Conservation (phyloP, 2,888 invertebrate species). For the Camponotus fellah region DNA sequence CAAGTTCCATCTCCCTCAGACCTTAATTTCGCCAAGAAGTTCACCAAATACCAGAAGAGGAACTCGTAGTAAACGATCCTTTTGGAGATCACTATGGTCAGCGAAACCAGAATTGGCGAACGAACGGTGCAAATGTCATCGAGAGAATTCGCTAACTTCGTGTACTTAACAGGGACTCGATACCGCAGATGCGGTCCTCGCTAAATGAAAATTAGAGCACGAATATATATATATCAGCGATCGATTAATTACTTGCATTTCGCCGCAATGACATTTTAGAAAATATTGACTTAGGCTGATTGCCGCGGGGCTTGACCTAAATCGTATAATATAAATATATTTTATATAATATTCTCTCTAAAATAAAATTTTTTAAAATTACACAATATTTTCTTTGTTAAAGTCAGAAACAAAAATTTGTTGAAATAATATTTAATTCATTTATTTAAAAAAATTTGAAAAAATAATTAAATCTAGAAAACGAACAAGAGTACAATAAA, state of each 20-base stretch:
- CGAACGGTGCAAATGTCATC: constrained; percentile 61
- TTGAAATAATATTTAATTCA: constrained; percentile 26
- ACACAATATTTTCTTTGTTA: neutral
- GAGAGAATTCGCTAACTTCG: constrained; percentile 46
- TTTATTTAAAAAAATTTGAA: constrained; percentile 7
- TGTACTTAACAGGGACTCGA: constrained; percentile 58
- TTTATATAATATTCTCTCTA: neutral
- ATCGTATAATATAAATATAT: constrained; percentile 4
- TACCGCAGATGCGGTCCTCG: constrained; percentile 42
- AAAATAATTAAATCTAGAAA: constrained; percentile 24
- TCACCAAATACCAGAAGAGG: constrained; percentile 53
- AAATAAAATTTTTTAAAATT: constrained; percentile 1
- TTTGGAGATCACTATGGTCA: constrained; percentile 68
- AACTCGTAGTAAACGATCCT: constrained; percentile 51
- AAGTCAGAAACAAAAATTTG: neutral
- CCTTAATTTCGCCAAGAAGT: constrained; percentile 69
- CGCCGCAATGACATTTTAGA: constrained; percentile 59
- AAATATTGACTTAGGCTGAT: constrained; percentile 62
- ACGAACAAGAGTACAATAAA: neutral
- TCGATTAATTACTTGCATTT: constrained; percentile 45
- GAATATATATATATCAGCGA: constrained; percentile 27
- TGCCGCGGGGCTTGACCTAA: constrained; percentile 53
- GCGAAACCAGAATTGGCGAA: constrained; percentile 58
- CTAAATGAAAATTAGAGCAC: constrained; percentile 51
- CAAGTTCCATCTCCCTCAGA: constrained; percentile 49